Evolutionary conservation across 2,113 vertebrate genomes (phyloP).

Genomic region (Hiodon tergisus): DNA sequence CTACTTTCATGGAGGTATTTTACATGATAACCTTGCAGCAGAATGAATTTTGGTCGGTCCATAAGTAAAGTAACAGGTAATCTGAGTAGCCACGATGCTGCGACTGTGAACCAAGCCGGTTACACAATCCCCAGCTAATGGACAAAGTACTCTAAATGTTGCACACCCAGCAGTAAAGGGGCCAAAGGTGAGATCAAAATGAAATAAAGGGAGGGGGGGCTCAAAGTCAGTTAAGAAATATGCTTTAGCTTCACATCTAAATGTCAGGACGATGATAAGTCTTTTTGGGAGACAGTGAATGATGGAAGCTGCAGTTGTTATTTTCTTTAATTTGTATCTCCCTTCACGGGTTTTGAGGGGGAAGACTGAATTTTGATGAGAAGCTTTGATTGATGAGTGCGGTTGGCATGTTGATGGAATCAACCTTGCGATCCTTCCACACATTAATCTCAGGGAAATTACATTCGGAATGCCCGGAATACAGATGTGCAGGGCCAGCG

Average conservation of each 20-base stretch:
- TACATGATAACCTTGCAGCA: background rate
- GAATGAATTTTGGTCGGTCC: background rate
- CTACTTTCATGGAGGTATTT: background rate
- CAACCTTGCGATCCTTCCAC: no score
- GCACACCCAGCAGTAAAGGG: background rate
- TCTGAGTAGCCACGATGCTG: no score
- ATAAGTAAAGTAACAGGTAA: no score
- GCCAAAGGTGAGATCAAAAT: background rate
- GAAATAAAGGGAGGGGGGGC: background rate
- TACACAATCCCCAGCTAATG: background rate
- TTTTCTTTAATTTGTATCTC: background rate
- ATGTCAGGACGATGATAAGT: constrained; percentile 1
- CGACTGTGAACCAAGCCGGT: background rate
- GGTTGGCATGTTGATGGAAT: no score
- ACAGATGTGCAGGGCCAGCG: no score
- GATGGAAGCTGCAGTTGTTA: background rate
- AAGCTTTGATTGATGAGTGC: background rate
- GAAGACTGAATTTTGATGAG: background rate
- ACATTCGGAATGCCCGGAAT: no score
- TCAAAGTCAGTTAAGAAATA: background rate
- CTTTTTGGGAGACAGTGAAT: background rate
- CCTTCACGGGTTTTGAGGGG: background rate
- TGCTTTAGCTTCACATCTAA: background rate
- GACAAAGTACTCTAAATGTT: background rate
- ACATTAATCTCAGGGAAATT: no score